phyloP scores from a whole-genome alignment of 2,888 invertebrate species.

The Eutolmus rufibarbis region DNA sequence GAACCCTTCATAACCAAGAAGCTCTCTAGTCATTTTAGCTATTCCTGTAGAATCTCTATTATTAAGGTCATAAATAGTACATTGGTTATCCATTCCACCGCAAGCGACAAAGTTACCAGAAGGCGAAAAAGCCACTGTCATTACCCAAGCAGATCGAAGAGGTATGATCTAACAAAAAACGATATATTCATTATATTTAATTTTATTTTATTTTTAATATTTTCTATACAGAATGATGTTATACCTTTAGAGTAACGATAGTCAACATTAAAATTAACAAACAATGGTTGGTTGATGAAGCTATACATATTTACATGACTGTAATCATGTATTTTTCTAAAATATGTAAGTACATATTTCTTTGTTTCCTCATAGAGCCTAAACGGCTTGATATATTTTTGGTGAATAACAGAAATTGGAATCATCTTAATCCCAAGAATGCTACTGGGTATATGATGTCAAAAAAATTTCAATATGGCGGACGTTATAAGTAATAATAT shows the following conservation, averaged over 20 bases:
- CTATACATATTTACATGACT: too few species aligned
- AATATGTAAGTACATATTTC: too few species aligned
- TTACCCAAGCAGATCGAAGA: slow-evolving; percentile 90
- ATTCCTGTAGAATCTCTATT: slow-evolving; percentile 85
- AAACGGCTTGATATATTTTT: too few species aligned
- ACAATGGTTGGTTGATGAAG: not conserved
- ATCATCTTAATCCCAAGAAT: too few species aligned
- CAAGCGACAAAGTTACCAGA: slow-evolving; percentile 93
- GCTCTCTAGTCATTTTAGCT: slow-evolving; percentile 85
- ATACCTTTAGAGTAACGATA: not conserved
- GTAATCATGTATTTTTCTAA: too few species aligned
- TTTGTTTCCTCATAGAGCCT: too few species aligned
- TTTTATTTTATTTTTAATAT: not conserved
- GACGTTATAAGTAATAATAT: too few species aligned
- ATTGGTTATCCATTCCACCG: slow-evolving; percentile 96
- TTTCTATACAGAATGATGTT: not conserved
- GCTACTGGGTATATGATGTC: too few species aligned
- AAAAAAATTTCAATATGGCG: too few species aligned
- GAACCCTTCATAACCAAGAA: slow-evolving; percentile 76
- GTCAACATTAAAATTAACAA: not conserved
- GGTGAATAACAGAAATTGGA: too few species aligned
- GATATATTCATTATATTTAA: not conserved
- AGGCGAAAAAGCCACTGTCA: slow-evolving; percentile 88
- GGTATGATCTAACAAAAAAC: slow-evolving; percentile 73
- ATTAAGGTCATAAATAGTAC: slow-evolving; percentile 89